phyloP scores from a whole-genome alignment of 2,888 invertebrate species.

The Petrophora chlorosata region DNA sequence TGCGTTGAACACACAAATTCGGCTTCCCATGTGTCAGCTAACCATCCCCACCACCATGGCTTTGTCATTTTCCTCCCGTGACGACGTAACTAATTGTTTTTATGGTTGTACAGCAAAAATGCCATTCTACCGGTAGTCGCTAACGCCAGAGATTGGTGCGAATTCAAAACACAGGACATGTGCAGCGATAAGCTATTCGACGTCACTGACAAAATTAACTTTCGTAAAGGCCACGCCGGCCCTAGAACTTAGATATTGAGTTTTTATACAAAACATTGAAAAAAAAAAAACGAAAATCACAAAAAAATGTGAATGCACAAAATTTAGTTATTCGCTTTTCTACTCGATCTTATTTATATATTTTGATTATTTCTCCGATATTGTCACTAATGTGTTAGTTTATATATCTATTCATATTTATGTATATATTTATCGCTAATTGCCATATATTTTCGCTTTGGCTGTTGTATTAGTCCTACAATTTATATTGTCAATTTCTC shows the following conservation, averaged over 20 bases:
- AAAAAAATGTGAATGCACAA: slow-evolving; percentile 81
- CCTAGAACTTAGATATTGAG: slow-evolving; percentile 53
- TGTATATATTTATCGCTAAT: slow-evolving; percentile 60
- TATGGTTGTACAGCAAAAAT: slow-evolving; percentile 75
- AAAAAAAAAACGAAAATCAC: slow-evolving; percentile 55
- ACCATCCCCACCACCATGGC: slow-evolving; percentile 18
- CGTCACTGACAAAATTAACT: slow-evolving; percentile 58
- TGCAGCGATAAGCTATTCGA: slow-evolving; percentile 61
- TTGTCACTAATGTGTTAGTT: slow-evolving; percentile 55
- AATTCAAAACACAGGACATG: slow-evolving; percentile 56
- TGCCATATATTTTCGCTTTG: slow-evolving; percentile 79
- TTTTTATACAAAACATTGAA: slow-evolving; percentile 65
- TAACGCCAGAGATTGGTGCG: slow-evolving; percentile 78
- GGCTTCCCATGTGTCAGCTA: slow-evolving; percentile 8
- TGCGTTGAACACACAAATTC: no score
- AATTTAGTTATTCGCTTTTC: slow-evolving; percentile 72
- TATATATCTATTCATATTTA: slow-evolving; percentile 42
- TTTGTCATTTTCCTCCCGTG: slow-evolving; percentile 24
- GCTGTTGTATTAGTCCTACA: slow-evolving; percentile 80
- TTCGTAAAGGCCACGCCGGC: slow-evolving; percentile 65
- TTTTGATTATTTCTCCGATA: slow-evolving; percentile 66
- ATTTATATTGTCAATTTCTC: slow-evolving; percentile 70
- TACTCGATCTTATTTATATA: slow-evolving; percentile 76
- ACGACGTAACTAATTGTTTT: slow-evolving; percentile 50
- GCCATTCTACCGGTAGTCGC: slow-evolving; percentile 75